Base-by-base conservation (phyloP, 2,888 invertebrate genomes). In the Tachina fera region DNA sequence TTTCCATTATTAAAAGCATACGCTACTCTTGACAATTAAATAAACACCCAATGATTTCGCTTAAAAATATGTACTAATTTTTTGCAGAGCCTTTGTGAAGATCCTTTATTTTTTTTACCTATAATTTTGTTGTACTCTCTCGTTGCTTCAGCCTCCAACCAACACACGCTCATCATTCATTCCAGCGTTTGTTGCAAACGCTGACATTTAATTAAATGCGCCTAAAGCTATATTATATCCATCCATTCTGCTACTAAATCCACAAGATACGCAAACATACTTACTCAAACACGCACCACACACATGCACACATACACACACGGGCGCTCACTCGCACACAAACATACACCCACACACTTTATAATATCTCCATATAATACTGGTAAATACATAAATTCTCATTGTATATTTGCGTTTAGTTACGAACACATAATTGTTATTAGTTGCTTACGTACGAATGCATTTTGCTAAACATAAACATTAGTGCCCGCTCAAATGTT, bases 161-260 rank as follows among this genome's bases (percentile, higher is more conserved):
- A 31, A 61, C 67, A 49, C 72, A 49, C 47, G n/a, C 70, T 56
- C 43, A 13, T 31, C 31, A 31, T 31, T 72, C 13, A 61, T 68
- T 68, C n/a, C 68, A 58, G 31, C 51, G 80, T 75, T 84, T 84
- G 71, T 68, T 70, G 83, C 80, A 83, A 68, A 81, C 84, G 88
- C 84, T 88, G 88, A 87, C 87, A 87, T 88, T 88, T 88, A 88
- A 88, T 88, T 88, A 88, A 88, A 88, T 88, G 87, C 83, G 84
- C 87, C 85, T 87, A 79, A 80, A 83, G 87, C 86, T 43, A 51
- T 80, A 80, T 67, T 72, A 51, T 60, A 86, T 65, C 70, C 83
- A 74, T 79, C 60, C 79, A 80, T 80, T 83, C 61, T 61, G 53
- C 71, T 72, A 72, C 72, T 78, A 72, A 76, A 83, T 79, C 67